Conservation (phyloP, 1,140 invertebrate species). For the Hylaeus volcanicus region DNA sequence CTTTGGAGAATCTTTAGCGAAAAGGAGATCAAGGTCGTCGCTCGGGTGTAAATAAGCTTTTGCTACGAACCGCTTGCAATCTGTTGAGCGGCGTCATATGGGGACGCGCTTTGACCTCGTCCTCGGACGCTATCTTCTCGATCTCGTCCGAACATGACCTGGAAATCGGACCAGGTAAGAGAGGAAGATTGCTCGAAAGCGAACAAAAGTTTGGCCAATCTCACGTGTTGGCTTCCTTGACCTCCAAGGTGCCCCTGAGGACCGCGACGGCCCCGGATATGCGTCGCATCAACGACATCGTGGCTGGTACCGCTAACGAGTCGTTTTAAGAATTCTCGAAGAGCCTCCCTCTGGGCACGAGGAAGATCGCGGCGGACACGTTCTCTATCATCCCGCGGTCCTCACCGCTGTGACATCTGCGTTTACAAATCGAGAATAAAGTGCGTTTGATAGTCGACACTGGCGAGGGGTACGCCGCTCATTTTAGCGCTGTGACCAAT, state of each 20-base stretch:
- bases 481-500: too few relatives aligned
- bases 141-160: conserved; percentile 69
- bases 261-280: conserved; percentile 64
- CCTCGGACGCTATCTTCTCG: conserved; percentile 73
- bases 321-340: conserved; percentile 40
- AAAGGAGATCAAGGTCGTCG: too few relatives aligned
- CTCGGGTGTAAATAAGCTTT: background rate
- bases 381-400: conserved; percentile 53
- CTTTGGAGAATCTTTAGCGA: background rate
- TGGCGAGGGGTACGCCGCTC: too few relatives aligned
- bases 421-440: background rate
- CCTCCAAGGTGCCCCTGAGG: conserved; percentile 55
- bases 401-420: conserved; percentile 10
- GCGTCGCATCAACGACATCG: conserved; percentile 66
- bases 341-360: conserved; percentile 30
- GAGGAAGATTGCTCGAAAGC: background rate
- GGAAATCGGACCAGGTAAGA: conserved; percentile 53
- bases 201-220: conserved; percentile 30
- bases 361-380: conserved; percentile 20
- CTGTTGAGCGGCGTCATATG: conserved; percentile 63
- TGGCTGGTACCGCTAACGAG: conserved; percentile 6
- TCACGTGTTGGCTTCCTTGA: conserved; percentile 56
- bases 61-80: conserved; percentile 64
- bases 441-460: too few relatives aligned
- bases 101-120: conserved; percentile 55